phyloP scores from a whole-genome alignment of 2,888 invertebrate species.

The Melanophora roralis region DNA sequence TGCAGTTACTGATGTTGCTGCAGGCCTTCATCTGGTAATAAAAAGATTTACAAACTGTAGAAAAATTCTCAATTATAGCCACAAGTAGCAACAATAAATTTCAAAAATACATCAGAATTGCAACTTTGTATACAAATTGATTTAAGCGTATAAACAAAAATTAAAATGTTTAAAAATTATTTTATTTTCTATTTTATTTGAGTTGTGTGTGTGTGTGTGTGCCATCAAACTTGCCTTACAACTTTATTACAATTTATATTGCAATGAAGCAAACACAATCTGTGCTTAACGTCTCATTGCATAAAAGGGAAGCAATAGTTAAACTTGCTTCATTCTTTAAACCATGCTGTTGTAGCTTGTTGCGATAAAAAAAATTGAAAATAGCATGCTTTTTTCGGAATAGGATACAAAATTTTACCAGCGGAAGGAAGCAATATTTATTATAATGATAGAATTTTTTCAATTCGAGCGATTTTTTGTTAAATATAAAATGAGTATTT shows the following conservation, averaged over 20 bases:
- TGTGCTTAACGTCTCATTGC: not conserved
- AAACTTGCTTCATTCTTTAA: constrained; percentile 12
- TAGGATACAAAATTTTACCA: not conserved
- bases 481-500: not conserved
- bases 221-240: constrained; percentile 27
- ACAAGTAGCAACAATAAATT: constrained; percentile 56
- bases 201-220: not conserved
- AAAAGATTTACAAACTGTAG: constrained; percentile 39
- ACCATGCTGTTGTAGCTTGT: constrained; percentile 7
- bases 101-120: constrained; percentile 40
- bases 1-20: not conserved
- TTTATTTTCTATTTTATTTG: constrained; percentile 27
- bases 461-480: not conserved
- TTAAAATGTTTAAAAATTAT: constrained; percentile 34
- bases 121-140: constrained; percentile 59
- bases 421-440: not conserved
- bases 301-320: constrained; percentile 13
- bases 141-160: constrained; percentile 29
- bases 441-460: not conserved
- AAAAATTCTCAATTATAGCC: constrained; percentile 59
- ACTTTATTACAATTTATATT: constrained; percentile 18
- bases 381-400: too few species aligned
- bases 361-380: not conserved
- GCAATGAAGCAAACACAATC: not conserved
- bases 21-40: constrained; percentile 38